Evolutionary conservation across 1,140 invertebrate genomes (phyloP).

Genomic region (Bicyclus anynana): DNA sequence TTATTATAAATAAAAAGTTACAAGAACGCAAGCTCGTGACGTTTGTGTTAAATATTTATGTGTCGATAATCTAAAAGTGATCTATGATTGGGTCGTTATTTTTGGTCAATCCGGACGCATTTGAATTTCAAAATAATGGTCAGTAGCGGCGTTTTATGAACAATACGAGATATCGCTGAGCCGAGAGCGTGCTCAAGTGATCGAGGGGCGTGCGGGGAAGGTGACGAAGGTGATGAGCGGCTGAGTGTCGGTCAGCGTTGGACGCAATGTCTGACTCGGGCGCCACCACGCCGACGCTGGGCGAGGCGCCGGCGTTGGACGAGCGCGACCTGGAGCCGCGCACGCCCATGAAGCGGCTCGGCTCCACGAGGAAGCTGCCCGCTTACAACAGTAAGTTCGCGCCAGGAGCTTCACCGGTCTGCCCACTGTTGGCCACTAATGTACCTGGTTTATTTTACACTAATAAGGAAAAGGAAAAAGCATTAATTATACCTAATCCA

Average conservation of each 20-base stretch:
- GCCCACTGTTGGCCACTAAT: too few species aligned
- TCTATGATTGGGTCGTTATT: constrained; percentile 31
- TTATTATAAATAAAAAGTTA: too few species aligned
- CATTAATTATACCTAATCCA: too few species aligned
- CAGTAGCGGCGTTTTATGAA: not conserved
- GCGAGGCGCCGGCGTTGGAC: constrained; percentile 43
- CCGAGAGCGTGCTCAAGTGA: too few species aligned
- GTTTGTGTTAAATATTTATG: constrained; percentile 4
- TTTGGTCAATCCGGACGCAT: constrained; percentile 26
- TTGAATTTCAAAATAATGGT: constrained; percentile 14
- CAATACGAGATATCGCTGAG: not conserved
- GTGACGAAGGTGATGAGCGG: not conserved
- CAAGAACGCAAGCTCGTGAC: not conserved
- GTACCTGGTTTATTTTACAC: too few species aligned
- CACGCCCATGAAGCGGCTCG: constrained; percentile 86
- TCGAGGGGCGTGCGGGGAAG: not conserved
- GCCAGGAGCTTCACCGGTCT: too few species aligned
- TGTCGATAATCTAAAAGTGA: not conserved
- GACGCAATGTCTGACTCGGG: constrained; percentile 40
- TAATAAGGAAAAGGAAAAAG: too few species aligned
- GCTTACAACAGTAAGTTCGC: constrained; percentile 89
- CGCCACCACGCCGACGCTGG: constrained; percentile 45
- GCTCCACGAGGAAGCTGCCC: constrained; percentile 86
- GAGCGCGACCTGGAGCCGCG: constrained; percentile 82
- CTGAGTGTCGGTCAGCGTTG: not conserved